Conservation (phyloP, 2,888 invertebrate species). For the Megastigmus dorsalis region DNA sequence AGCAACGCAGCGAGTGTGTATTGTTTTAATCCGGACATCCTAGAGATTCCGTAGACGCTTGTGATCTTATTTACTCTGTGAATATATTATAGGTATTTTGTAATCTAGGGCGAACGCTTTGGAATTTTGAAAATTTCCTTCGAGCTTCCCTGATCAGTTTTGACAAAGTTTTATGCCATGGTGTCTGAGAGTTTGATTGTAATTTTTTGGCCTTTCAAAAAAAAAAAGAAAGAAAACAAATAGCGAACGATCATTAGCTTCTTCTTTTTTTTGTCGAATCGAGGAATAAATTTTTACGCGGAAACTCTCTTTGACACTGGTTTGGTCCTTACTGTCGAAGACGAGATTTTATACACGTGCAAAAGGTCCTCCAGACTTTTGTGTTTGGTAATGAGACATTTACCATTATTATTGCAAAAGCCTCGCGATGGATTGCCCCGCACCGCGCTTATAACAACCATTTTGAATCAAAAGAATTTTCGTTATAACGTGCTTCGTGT, state of each 20-base stretch:
- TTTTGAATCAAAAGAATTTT: conserved; percentile 7
- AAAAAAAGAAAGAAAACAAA: too few species aligned
- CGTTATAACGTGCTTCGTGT: not conserved
- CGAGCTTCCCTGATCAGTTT: conserved; percentile 65
- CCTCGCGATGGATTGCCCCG: conserved; percentile 62
- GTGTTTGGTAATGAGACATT: conserved; percentile 69
- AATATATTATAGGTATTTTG: conserved; percentile 58
- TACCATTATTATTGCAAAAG: conserved; percentile 65
- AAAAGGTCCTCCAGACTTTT: conserved; percentile 67
- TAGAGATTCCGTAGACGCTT: conserved; percentile 68
- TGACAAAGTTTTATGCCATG: conserved; percentile 70
- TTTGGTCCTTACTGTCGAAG: conserved; percentile 50
- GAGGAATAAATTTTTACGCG: not conserved
- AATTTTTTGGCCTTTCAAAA: conserved; percentile 15
- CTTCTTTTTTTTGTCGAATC: conserved; percentile 2
- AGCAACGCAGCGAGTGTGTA: conserved; percentile 64
- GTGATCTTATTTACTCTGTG: conserved; percentile 72
- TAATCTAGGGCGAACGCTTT: conserved; percentile 65
- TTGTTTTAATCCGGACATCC: conserved; percentile 68
- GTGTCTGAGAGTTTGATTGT: conserved; percentile 55
- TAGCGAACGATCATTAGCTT: not conserved
- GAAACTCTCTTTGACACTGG: conserved; percentile 44
- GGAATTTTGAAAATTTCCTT: conserved; percentile 60
- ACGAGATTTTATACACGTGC: conserved; percentile 53
- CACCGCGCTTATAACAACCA: too few species aligned